phyloP scores from a whole-genome alignment of 2,888 invertebrate species.

The Aproaerema taeniolella region DNA sequence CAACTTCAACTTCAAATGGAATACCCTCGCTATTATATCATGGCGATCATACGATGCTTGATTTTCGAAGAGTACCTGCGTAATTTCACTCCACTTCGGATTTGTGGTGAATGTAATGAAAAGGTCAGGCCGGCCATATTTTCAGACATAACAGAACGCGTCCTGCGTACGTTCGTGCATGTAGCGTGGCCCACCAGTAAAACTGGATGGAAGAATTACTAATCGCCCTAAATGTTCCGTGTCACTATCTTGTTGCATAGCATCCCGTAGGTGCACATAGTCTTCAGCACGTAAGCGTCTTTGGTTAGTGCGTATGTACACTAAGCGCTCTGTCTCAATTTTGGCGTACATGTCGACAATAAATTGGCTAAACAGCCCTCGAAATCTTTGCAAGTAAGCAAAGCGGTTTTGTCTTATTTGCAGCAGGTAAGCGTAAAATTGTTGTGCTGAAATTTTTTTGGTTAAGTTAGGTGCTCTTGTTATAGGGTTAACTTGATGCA shows the following conservation, averaged over 20 bases:
- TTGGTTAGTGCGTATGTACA: slow-evolving; percentile 11
- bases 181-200: slow-evolving; percentile 16
- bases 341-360: slow-evolving; percentile 3
- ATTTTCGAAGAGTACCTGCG: no score
- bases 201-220: slow-evolving; percentile 17
- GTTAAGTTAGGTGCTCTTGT: slow-evolving; percentile 2
- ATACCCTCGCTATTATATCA: not conserved
- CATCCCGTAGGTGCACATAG: slow-evolving; percentile 16
- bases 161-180: no score
- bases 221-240: slow-evolving; percentile 8
- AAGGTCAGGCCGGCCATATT: slow-evolving; percentile 1
- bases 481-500: slow-evolving; percentile 1
- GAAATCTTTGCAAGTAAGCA: not conserved
- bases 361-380: slow-evolving; percentile 2
- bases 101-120: no score
- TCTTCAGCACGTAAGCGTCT: slow-evolving; percentile 9
- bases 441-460: not conserved
- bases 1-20: not conserved
- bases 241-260: slow-evolving; percentile 9
- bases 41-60: not conserved
- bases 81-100: no score
- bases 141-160: not conserved
- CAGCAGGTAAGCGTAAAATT: slow-evolving; percentile 2
- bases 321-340: slow-evolving; percentile 14
- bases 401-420: not conserved